Evolutionary conservation across 2,797 vertebrate species (phyloP), one percentile per base, ranked within the genome.

Genomic region (Saxicola maurus): DNA sequence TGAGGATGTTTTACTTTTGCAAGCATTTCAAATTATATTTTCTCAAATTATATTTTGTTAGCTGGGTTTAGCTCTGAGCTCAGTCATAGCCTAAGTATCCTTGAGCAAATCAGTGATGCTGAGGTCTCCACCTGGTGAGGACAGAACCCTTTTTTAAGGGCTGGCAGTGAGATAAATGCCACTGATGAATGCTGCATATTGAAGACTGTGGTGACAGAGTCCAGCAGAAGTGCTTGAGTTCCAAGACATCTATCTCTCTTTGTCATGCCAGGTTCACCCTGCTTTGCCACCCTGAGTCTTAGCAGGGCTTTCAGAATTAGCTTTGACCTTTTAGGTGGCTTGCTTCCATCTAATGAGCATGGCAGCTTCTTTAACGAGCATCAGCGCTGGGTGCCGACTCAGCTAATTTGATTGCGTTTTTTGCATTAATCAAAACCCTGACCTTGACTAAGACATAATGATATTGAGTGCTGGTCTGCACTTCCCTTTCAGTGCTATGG

Each of bases 401-500:
- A 92, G 93, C 86, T 92, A 71, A 94, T 90, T 92, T 91, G 91
- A 95, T 92, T 93, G 87, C 17, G 0, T 85, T 94, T 95, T 93
- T 38, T 87, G 62, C 86, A 65, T 93, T 96, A 93, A 90, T 93
- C 85, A 94, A 94, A 91, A 35, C 55, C 13, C 59, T 93, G 90
- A 90, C 84, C 85, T 92, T 94, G 90, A 73, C 37, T 75, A 87
- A 81, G 87, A 49, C 51, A 78, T 71, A 86, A 85, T 0, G 1
- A 72, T 73, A 42, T 33, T 33, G 66, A 87, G 67, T 4, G 2
- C 35, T 82, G 57, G 72, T 72, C 45, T 83, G 40, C 16, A 6
- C 16, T 84, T 87, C 53, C n/a, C 21, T 64, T 56, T 80, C 73
- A 57, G 1, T 1, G 13, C n/a, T 37, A 0, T 18, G 15, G 35